These are phyloP conservation scores for Macquaria australasica DNA, from an alignment of 2,113 vertebrate genomes.

Conservation along the genomic window DNA sequence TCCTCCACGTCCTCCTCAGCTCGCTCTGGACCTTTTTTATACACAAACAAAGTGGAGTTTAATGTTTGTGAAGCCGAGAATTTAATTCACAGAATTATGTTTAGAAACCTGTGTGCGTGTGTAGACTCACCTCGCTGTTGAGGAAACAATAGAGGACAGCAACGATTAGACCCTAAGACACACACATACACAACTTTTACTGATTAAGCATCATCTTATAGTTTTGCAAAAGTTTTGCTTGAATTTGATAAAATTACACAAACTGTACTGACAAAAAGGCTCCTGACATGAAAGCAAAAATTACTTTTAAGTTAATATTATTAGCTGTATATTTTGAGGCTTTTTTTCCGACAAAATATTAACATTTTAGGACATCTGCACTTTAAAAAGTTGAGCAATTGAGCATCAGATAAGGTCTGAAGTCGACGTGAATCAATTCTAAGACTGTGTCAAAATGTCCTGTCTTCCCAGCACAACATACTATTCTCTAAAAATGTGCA, in stretches of 20 bases:
- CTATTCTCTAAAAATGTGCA: neutral
- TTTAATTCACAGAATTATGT: neutral
- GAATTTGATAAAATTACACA: neutral
- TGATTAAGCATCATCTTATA: neutral
- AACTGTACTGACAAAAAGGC: neutral
- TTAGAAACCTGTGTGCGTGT: rapidly evolving
- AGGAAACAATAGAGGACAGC: slow-evolving; percentile 93
- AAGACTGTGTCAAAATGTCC: too few relatives aligned
- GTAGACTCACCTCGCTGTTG: slow-evolving; percentile 90
- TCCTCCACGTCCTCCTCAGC: slow-evolving; percentile 89
- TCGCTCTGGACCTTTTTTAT: slow-evolving; percentile 89
- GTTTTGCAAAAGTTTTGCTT: neutral
- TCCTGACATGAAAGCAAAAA: neutral
- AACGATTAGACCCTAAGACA: slow-evolving; percentile 90
- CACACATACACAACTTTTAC: slow-evolving; percentile 15
- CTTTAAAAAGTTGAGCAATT: too few relatives aligned
- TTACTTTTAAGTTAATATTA: neutral
- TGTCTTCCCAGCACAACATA: neutral
- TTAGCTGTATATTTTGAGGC: neutral
- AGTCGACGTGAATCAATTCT: too few relatives aligned
- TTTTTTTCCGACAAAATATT: neutral
- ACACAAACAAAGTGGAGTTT: neutral
- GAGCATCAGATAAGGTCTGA: too few relatives aligned
- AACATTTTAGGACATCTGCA: neutral
- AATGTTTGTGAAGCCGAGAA: neutral